Evolutionary conservation across 2,888 invertebrate genomes (phyloP), one percentile per base, ranked within the genome.

Genomic region (Plebejus anna): DNA sequence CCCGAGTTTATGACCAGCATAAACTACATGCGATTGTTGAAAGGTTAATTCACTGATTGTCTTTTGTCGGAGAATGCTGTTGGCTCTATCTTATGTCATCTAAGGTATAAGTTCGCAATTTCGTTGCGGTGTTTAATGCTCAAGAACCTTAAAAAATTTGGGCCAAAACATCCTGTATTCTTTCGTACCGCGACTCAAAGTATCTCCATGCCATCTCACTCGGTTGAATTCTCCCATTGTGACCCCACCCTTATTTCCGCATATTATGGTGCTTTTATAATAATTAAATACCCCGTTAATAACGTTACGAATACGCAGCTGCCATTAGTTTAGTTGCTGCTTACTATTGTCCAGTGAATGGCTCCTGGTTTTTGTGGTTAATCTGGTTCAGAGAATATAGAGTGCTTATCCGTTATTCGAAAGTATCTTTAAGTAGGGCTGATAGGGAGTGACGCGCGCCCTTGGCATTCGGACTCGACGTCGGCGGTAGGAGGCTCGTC

Each of bases 401-500:
- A 9, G 42, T 71, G 2, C 42, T 71, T 9, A 16, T 71, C 71
- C 71, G 42, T 71, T 71, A 71, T 42, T 71, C 42, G 71, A 71
- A 71, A 71, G 71, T 71, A 38, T 42, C 42, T 71, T 9, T 47
- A 47, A 9, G 9, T 42, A 42, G 36, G 16, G 70, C 38, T n/a
- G 38, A 66, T 47, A 42, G 38, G 61, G 55, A 55, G 32, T 55
- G 57, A 28, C 36, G 57, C 70, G 32, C 75, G 75, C 76, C 76
- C 76, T 76, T 76, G 76, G 76, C 76, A 76, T 76, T 76, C 76
- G 32, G 55, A 70, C 66, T 70, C 70, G 70, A 47, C 71, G 76
- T 70, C 32, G 70, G 22, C 22, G 22, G 22, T 22, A 22, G 22
- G 76, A 57, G 76, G 76, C 76, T 76, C 76, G 76, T 70, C 76